phyloP scores from a whole-genome alignment of 2,797 vertebrate species.

The Schizothorax lantsangensis region DNA sequence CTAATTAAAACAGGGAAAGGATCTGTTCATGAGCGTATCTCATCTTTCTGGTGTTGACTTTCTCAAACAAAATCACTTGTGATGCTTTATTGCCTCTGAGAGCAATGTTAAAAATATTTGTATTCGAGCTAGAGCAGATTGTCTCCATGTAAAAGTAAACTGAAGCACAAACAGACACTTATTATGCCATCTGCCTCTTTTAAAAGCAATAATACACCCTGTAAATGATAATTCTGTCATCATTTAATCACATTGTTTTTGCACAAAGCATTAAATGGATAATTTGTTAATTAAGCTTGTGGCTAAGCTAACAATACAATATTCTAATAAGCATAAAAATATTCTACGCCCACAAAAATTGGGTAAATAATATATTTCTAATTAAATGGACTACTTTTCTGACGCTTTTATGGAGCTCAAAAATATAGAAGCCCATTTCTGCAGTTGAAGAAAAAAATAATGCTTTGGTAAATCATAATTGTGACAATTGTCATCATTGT shows the following conservation, averaged over 20 bases:
- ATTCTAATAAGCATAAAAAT: background rate
- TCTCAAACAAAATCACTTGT: background rate
- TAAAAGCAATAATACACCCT: background rate
- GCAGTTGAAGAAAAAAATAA: background rate
- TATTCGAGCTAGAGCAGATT: constrained; percentile 49
- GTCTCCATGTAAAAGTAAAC: constrained; percentile 29
- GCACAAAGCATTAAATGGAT: background rate
- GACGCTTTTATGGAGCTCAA: background rate
- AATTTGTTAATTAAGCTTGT: background rate
- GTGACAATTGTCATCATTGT: background rate
- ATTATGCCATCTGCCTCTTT: constrained; percentile 16
- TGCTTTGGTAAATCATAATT: background rate
- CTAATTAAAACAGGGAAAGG: constrained; percentile 13
- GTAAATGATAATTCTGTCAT: background rate
- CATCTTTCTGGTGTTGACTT: background rate
- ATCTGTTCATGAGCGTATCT: background rate
- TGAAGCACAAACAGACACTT: background rate
- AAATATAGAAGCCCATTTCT: background rate
- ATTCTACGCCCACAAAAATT: background rate
- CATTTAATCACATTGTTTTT: background rate
- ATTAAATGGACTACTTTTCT: background rate
- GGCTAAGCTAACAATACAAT: background rate
- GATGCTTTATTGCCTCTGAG: constrained; percentile 54
- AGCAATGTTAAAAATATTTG: constrained; percentile 36
- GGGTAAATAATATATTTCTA: background rate